phyloP scores from a whole-genome alignment of 2,888 invertebrate genomes.

The Theristus sp. region DNA sequence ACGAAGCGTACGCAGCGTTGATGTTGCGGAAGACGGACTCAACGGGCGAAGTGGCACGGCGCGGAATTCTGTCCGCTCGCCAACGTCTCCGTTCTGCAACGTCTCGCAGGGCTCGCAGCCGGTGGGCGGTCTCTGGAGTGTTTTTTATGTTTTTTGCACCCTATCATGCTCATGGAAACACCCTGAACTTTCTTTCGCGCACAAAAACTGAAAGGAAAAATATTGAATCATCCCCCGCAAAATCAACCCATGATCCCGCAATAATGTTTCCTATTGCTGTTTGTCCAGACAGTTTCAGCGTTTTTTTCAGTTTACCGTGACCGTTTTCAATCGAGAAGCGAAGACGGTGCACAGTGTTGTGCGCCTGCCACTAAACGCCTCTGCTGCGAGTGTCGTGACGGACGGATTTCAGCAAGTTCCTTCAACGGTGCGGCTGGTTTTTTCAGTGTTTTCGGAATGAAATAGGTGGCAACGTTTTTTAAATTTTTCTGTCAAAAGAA shows the following conservation, averaged over 20 bases:
- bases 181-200: too few relatives aligned
- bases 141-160: too few relatives aligned
- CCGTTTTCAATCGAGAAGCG: constrained; percentile 17
- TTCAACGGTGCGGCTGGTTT: neutral
- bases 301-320: constrained; percentile 13
- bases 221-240: neutral
- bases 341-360: constrained; percentile 7
- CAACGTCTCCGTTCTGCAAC: constrained; percentile 1
- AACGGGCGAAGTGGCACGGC: too few relatives aligned
- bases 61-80: neutral
- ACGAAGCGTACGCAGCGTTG: too few relatives aligned
- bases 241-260: neutral
- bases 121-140: too few relatives aligned
- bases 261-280: too few relatives aligned
- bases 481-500: neutral
- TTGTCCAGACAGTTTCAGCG: too few relatives aligned
- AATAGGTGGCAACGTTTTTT: too few relatives aligned
- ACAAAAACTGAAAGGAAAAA: too few relatives aligned
- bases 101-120: neutral
- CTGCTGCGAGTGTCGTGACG: constrained; percentile 11
- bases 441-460: too few relatives aligned
- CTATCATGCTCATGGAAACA: too few relatives aligned
- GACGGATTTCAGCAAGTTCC: neutral
- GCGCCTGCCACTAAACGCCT: constrained; percentile 14
- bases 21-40: too few relatives aligned